phyloP scores from a whole-genome alignment of 2,888 invertebrate species.

The Nipponacmea schrenckii region DNA sequence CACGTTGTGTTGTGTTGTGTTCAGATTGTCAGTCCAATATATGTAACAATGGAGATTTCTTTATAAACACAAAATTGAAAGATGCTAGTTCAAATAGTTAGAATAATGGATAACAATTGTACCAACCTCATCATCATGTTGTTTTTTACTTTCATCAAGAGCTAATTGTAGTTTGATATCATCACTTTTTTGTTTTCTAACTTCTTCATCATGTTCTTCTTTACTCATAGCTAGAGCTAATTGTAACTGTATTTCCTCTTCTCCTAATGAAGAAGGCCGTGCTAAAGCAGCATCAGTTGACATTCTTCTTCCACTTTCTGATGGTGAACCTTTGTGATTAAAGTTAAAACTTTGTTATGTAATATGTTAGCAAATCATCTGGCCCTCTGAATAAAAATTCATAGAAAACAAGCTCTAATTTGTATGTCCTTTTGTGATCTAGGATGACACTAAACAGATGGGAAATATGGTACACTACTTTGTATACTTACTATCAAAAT shows the following conservation, averaged over 20 bases:
- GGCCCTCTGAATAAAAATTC: background rate
- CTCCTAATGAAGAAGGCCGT: constrained; percentile 94
- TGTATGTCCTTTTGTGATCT: too few relatives aligned
- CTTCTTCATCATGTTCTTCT: constrained; percentile 97
- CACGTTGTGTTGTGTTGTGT: too few relatives aligned
- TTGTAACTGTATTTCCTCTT: constrained; percentile 97
- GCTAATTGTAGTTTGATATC: constrained; percentile 96
- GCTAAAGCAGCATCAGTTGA: constrained; percentile 85
- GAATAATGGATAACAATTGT: too few relatives aligned
- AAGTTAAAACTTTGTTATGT: background rate
- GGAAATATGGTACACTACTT: too few relatives aligned
- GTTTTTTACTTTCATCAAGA: constrained; percentile 81
- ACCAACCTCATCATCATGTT: constrained; percentile 38
- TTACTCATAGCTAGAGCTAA: constrained; percentile 97
- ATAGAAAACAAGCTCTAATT: too few relatives aligned
- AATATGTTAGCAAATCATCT: background rate
- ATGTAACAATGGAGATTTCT: too few relatives aligned
- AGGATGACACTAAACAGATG: too few relatives aligned
- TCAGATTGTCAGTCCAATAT: too few relatives aligned
- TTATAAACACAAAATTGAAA: too few relatives aligned
- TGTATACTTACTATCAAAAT: constrained; percentile 5
- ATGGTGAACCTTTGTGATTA: constrained; percentile 19
- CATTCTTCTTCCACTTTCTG: constrained; percentile 36
- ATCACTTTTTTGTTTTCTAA: constrained; percentile 91
- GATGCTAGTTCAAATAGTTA: too few relatives aligned